A percentile compares a stretch with the other conserved stretches of the same genome.
Evolutionary conservation across 1,140 invertebrate species (phyloP).

Genomic region (Scylla paramamosain): DNA sequence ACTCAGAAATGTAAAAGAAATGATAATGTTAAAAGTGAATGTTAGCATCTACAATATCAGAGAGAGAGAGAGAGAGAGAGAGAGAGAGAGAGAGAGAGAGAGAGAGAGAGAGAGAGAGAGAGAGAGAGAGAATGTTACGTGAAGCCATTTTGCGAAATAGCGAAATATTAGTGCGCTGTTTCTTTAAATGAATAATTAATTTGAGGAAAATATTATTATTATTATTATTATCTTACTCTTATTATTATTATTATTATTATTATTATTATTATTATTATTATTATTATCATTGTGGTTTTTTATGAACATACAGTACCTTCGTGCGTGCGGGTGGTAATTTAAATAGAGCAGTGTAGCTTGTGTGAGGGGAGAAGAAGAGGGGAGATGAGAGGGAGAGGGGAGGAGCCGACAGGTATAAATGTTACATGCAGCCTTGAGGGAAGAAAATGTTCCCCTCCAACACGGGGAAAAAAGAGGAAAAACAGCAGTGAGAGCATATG

Average conservation of each 20-base stretch:
- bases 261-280: background rate
- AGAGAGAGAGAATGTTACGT: background rate
- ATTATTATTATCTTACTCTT: no score
- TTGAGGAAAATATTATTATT: no score
- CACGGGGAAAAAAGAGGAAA: background rate
- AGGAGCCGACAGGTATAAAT: background rate
- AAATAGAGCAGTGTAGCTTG: background rate
- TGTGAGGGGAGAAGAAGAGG: background rate
- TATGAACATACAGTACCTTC: background rate
- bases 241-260: no score
- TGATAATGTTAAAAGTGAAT: background rate
- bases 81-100: conserved; percentile 13
- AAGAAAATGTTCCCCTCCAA: conserved; percentile 2
- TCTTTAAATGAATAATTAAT: no score
- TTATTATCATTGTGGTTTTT: background rate
- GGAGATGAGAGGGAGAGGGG: background rate
- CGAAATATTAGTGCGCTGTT: background rate
- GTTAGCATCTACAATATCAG: background rate
- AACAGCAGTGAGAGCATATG: conserved; percentile 2
- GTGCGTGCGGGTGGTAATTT: background rate
- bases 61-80: conserved; percentile 13
- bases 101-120: conserved; percentile 19
- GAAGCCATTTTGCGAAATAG: background rate
- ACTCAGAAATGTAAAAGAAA: background rate
- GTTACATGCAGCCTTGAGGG: conserved; percentile 10